These are phyloP conservation scores for Natrix natrix DNA, from an alignment of 2,797 vertebrate species.

Conservation along the genomic window DNA sequence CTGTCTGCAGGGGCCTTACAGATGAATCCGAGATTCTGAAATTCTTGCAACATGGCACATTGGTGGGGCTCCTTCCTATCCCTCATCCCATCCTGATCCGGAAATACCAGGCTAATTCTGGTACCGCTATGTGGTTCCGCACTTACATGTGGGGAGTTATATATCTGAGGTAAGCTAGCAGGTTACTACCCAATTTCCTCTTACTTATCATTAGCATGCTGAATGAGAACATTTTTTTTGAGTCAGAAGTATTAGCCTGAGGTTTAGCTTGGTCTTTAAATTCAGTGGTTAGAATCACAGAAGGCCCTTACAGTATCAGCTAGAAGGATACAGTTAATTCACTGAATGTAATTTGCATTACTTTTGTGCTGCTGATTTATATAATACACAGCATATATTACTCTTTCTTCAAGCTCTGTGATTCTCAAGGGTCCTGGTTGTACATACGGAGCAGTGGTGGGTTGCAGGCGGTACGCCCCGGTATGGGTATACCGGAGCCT, in stretches of 20 bases:
- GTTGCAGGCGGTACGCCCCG: no score
- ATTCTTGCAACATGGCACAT: constrained; percentile 95
- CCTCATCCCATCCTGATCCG: constrained; percentile 98
- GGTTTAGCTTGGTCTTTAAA: not conserved
- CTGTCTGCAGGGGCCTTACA: constrained; percentile 85
- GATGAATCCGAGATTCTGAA: constrained; percentile 97
- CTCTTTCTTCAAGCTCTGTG: not conserved
- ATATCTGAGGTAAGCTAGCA: constrained; percentile 86
- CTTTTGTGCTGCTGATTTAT: not conserved
- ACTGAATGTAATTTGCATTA: not conserved
- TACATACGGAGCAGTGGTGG: no score
- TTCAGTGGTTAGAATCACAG: not conserved
- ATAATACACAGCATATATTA: not conserved
- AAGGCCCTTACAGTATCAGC: not conserved
- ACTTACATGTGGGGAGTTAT: constrained; percentile 99
- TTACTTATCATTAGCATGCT: not conserved
- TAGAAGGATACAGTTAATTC: not conserved
- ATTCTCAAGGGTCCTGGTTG: not conserved
- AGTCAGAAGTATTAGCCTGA: not conserved
- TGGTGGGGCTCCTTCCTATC: constrained; percentile 94
- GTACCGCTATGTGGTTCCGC: constrained; percentile 98
- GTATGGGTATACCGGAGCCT: no score
- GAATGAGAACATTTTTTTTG: not conserved
- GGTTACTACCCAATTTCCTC: not conserved
- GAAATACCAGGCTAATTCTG: constrained; percentile 97